These are phyloP conservation scores for Aphyosemion australe DNA, from an alignment of 2,113 vertebrate species.

Conservation along the genomic window DNA sequence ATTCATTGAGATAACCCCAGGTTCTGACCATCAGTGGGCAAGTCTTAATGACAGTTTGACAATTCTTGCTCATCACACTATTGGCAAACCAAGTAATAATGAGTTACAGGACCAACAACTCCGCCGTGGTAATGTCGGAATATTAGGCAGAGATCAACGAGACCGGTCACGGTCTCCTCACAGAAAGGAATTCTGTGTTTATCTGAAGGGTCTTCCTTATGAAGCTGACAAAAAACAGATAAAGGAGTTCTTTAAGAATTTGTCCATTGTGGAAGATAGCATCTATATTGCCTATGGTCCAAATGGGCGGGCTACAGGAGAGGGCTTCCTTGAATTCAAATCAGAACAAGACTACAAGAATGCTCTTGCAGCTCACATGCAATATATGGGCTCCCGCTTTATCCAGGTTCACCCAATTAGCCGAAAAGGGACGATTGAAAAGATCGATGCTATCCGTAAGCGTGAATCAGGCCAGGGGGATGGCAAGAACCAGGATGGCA, in stretches of 20 bases:
- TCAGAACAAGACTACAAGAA: constrained; percentile 92
- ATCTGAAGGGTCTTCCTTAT: constrained; percentile 96
- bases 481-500: constrained; percentile 86
- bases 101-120: constrained; percentile 68
- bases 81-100: constrained; percentile 68
- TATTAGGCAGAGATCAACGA: constrained; percentile 80
- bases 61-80: constrained; percentile 74
- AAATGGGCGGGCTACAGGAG: constrained; percentile 95
- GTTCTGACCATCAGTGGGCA: constrained; percentile 93
- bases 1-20: constrained; percentile 92
- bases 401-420: constrained; percentile 97
- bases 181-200: constrained; percentile 92
- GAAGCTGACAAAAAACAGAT: constrained; percentile 97
- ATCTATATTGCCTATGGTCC: constrained; percentile 97
- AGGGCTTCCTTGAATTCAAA: constrained; percentile 96
- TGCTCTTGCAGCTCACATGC: constrained; percentile 94
- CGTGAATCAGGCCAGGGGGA: constrained; percentile 84
- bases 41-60: constrained; percentile 79
- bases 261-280: constrained; percentile 94
- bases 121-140: constrained; percentile 68
- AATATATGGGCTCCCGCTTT: constrained; percentile 97
- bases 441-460: constrained; percentile 93
- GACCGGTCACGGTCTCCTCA: constrained; percentile 94
- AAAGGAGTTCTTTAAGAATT: constrained; percentile 97
- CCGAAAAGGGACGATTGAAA: constrained; percentile 96